Conservation (phyloP, 2,797 vertebrate genomes). For the Setipinna tenuifilis region DNA sequence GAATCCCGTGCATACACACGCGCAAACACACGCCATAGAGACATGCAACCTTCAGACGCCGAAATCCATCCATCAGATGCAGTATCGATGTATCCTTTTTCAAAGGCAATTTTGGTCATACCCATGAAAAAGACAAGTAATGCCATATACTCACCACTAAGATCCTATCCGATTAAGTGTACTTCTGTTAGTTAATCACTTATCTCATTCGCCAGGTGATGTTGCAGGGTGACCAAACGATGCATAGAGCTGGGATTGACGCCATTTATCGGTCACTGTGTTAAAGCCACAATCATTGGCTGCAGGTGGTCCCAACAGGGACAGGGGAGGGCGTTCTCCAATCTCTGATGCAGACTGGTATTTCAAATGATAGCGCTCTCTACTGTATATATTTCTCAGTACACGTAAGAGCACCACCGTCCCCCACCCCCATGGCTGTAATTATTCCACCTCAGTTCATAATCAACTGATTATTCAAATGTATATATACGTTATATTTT, state of each 20-base stretch:
- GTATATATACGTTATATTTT: not conserved
- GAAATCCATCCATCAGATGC: not conserved
- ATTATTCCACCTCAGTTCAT: not conserved
- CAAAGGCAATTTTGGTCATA: not conserved
- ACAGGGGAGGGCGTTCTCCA: not conserved
- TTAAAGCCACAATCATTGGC: conserved; percentile 1
- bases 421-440: too few species aligned
- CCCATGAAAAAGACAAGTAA: not conserved
- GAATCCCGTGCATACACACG: not conserved
- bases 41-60: not conserved
- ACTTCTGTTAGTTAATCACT: not conserved
- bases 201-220: not conserved
- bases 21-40: not conserved
- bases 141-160: not conserved
- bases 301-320: not conserved
- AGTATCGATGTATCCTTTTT: not conserved
- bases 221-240: not conserved
- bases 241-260: not conserved
- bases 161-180: not conserved
- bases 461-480: not conserved
- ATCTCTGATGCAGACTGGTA: not conserved
- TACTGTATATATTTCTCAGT: not conserved
- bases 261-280: conserved; percentile 15
- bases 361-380: not conserved
- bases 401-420: too few species aligned